Percentiles rank a stretch among this genome's conserved stretches.
Conservation (phyloP, 2,113 vertebrate species). For the Octodon degus region DNA sequence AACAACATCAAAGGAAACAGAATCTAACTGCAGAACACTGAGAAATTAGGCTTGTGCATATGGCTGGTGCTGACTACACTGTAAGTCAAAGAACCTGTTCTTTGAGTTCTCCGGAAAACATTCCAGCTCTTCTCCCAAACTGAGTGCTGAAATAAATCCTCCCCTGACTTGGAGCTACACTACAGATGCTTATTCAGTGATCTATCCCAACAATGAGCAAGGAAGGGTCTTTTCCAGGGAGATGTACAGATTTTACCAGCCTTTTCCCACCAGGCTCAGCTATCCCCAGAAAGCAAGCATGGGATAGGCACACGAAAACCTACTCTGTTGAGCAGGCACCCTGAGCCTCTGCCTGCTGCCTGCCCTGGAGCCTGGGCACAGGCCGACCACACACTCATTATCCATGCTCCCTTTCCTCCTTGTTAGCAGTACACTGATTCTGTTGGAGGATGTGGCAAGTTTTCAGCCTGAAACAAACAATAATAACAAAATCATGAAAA, state of each 20-base stretch:
- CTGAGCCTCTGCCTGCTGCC: background rate
- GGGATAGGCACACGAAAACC: background rate
- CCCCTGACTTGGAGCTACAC: background rate
- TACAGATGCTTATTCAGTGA: background rate
- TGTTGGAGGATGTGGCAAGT: background rate
- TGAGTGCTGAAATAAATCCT: background rate
- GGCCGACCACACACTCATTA: background rate
- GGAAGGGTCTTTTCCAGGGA: background rate
- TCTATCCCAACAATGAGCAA: background rate
- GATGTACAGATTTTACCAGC: background rate
- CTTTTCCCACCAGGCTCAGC: background rate
- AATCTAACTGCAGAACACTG: background rate
- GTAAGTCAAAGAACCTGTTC: background rate
- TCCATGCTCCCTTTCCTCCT: background rate
- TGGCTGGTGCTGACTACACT: background rate
- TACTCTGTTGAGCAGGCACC: background rate
- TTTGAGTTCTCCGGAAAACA: background rate
- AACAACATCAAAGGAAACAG: background rate
- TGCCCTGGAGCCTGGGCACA: too few relatives aligned
- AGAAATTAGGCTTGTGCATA: background rate
- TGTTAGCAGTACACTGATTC: background rate
- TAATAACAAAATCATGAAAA: slow-evolving; percentile 29
- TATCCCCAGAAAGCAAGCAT: background rate
- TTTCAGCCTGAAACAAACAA: background rate
- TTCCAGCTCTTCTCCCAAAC: background rate